Base-by-base conservation (phyloP, 1,140 invertebrate genomes). In the Vanessa tameamea region DNA sequence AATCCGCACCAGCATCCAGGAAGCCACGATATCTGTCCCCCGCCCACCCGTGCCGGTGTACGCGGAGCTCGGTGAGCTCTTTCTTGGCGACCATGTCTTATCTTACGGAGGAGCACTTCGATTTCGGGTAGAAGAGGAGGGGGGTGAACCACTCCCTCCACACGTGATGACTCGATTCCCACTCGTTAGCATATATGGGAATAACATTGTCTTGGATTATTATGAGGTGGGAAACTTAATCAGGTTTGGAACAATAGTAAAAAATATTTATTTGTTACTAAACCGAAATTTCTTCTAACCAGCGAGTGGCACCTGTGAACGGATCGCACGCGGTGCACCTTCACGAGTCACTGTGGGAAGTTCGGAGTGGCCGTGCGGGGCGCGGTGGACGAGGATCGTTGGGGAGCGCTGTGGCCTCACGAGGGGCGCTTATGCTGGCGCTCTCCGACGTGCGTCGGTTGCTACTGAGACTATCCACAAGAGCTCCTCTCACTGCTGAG, bases 71-170 rank as follows among this genome's bases (percentile, higher is more conserved):
- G 97, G 98, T 0, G 93, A 95, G 2, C 93, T 95, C 55, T 98
- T 99, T 90, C 94, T 96, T 3, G 98, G 97, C 3, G 98, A 99
- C 93, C 94, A 97, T 92, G 95, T 98, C 1, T 93, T 96, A 48
- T 99, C 98, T 0, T 99, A 99, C 87, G 98, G 98, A 76, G 98
- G 98, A 8, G 96, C 95, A 76, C 90, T 99, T 3, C 94, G 96
- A 70, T 99, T 99, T 87, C 94, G 95, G 14, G 95, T 97, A 0
- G 92, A 95, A 50, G 96, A 96, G 37, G 95, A 95, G 63, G 95
- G 95, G 12, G 94, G 95, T 51, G 94, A 94, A 53, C 94, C 93
- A n/a, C 89, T 96, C 3, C 90, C 94, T 15, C 82, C 92, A 0
- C 91, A 93, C n/a, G 79, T 90, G 4, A 73, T 94, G 63, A 80